phyloP scores from a whole-genome alignment of 1,140 invertebrate genomes.

The Pectinophora gossypiella region DNA sequence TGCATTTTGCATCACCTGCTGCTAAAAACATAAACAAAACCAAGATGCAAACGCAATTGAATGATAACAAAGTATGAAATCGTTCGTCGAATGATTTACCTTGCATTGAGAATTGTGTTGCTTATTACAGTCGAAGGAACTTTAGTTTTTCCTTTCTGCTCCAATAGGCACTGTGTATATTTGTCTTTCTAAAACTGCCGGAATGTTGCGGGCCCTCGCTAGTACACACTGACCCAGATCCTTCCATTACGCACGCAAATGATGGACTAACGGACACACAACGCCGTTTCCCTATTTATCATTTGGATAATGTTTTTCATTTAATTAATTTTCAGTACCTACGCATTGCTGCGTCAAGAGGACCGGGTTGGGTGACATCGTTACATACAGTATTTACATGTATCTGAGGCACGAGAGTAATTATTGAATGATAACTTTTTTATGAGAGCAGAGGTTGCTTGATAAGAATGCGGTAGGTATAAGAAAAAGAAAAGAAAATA shows the following conservation, averaged over 20 bases:
- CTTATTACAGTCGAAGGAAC: not conserved
- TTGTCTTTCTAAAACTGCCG: not conserved
- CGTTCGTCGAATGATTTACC: not conserved
- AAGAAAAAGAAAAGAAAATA: too few species aligned
- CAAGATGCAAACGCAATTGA: too few species aligned
- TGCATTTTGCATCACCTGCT: too few species aligned
- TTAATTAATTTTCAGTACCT: not conserved
- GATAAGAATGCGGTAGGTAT: too few species aligned
- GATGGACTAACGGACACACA: not conserved
- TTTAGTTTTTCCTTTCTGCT: not conserved
- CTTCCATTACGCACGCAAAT: not conserved
- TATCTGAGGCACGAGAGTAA: too few species aligned
- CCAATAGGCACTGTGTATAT: not conserved
- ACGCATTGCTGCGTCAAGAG: not conserved
- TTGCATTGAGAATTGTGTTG: not conserved
- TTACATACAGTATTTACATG: too few species aligned
- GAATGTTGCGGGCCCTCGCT: not conserved
- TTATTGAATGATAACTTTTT: conserved; percentile 45
- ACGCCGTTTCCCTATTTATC: not conserved
- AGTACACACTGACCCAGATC: not conserved
- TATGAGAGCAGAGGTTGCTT: conserved; percentile 34
- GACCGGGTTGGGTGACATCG: not conserved
- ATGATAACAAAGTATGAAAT: too few species aligned
- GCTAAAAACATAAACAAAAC: too few species aligned
- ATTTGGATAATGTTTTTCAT: not conserved